These are phyloP conservation scores for Brachionus paranguensis DNA, from an alignment of 1,140 invertebrate species.

Conservation along the genomic window DNA sequence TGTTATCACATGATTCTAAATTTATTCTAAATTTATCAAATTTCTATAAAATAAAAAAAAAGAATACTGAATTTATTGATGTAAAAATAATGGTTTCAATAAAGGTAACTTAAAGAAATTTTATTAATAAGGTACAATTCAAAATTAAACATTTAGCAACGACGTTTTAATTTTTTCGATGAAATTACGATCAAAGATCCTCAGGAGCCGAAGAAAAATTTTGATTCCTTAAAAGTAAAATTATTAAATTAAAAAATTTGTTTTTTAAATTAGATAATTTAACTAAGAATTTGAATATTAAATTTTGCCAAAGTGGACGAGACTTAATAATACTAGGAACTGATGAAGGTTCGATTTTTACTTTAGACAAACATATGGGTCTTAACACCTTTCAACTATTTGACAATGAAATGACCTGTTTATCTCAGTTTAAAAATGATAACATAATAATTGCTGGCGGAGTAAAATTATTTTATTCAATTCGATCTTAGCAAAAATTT, in stretches of 20 bases:
- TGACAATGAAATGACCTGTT: conserved; percentile 30
- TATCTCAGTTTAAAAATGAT: conserved; percentile 19
- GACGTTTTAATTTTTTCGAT: conserved; percentile 38
- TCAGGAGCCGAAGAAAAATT: conserved; percentile 13
- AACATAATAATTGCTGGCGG: conserved; percentile 26
- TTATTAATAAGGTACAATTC: neutral
- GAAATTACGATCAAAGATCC: neutral
- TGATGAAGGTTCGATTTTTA: conserved; percentile 20
- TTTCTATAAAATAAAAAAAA: neutral
- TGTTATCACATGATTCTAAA: neutral
- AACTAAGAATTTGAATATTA: conserved; percentile 23
- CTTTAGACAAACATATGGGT: conserved; percentile 20
- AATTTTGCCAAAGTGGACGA: conserved; percentile 33
- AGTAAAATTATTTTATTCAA: neutral
- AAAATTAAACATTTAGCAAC: neutral
- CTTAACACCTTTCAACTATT: conserved; percentile 22
- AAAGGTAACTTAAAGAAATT: neutral
- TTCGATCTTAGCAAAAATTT: neutral
- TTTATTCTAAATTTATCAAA: no score
- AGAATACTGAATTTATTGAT: neutral
- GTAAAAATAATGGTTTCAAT: conserved; percentile 7
- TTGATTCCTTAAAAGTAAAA: conserved; percentile 38
- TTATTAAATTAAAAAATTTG: neutral
- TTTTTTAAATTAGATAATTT: neutral
- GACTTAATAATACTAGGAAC: conserved; percentile 28